phyloP scores from a whole-genome alignment of 1,140 invertebrate genomes.

The Atta texana region DNA sequence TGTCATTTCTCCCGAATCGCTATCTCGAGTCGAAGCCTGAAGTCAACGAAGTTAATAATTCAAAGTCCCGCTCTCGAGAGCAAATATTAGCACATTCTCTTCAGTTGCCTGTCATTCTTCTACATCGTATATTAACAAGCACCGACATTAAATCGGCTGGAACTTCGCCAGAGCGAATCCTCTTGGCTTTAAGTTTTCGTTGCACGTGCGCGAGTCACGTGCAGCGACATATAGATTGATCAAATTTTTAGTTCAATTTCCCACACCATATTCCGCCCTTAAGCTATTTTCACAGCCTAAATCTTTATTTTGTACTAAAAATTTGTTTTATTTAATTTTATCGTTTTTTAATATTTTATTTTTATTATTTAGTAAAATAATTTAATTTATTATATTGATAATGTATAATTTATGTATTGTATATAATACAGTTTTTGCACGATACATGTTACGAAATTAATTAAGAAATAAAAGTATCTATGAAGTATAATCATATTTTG shows the following conservation, averaged over 20 bases:
- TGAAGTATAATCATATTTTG: neutral
- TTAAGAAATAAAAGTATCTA: conserved; percentile 1
- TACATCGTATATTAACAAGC: conserved; percentile 58
- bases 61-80: conserved; percentile 24
- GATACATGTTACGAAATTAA: neutral
- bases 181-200: conserved; percentile 33
- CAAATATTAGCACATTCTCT: conserved; percentile 57
- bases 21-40: neutral
- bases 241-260: conserved; percentile 5
- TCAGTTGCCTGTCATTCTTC: conserved; percentile 48
- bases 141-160: conserved; percentile 56
- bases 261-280: neutral
- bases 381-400: neutral
- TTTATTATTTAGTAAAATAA: neutral
- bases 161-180: conserved; percentile 16
- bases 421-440: neutral
- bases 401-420: neutral
- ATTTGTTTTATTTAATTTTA: neutral
- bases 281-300: neutral
- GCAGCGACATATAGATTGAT: neutral
- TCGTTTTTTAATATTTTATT: neutral
- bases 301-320: neutral
- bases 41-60: conserved; percentile 57
- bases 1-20: conserved; percentile 30
- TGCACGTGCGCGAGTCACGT: conserved; percentile 23